Conservation (phyloP, 64 coral and sea anemone species). For the Montipora cactus region DNA sequence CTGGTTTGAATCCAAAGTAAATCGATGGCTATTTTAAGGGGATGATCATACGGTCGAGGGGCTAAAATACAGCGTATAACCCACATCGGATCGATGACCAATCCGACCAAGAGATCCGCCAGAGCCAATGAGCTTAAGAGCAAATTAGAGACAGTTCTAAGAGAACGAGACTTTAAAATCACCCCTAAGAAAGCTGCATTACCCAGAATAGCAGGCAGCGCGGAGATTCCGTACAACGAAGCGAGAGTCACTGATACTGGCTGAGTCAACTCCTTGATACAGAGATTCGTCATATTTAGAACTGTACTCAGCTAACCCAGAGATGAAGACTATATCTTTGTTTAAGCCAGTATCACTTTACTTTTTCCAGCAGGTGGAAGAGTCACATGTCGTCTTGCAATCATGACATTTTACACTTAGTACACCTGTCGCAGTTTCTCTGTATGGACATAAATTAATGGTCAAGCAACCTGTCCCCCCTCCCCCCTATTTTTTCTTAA, state of each 20-base stretch:
- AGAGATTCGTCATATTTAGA: neutral
- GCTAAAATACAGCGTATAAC: slow-evolving; percentile 49
- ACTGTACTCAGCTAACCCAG: neutral
- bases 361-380: no score
- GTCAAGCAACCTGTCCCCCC: no score
- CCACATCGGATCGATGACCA: slow-evolving; percentile 73
- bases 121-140: slow-evolving; percentile 69
- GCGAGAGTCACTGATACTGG: slow-evolving; percentile 24
- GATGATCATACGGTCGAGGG: slow-evolving; percentile 28
- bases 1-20: slow-evolving; percentile 31
- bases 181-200: slow-evolving; percentile 61
- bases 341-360: no score
- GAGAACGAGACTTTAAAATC: slow-evolving; percentile 43
- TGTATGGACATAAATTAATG: no score
- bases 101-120: slow-evolving; percentile 66
- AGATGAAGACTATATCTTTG: neutral
- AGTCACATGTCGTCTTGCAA: no score
- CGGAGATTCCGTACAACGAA: slow-evolving; percentile 43
- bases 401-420: no score
- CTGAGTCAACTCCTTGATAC: neutral
- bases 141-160: slow-evolving; percentile 67
- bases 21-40: slow-evolving; percentile 36
- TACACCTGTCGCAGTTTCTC: no score
- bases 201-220: slow-evolving; percentile 52
- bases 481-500: no score